Evolutionary conservation across 1,140 invertebrate species (phyloP), one percentile per base, ranked within the genome.

Genomic region (Nymphalis io): DNA sequence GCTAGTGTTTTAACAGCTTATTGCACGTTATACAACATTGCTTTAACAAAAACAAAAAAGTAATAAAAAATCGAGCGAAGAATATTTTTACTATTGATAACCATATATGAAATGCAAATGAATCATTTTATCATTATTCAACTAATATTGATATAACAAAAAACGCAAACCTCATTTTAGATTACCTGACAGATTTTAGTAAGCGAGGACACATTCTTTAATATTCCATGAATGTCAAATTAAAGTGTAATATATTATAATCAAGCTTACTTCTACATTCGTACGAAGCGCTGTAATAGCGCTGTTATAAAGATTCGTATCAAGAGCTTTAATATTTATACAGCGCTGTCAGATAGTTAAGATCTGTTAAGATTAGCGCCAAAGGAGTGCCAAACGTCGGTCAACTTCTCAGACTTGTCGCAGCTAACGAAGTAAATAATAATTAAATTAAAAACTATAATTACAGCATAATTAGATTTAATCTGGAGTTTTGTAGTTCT

Each of bases 341-440:
- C 63, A 71, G 69, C 69, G 59, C 40, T 61, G 63, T 65, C 61
- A 65, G 20, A 59, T 42, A 55, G 62, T 61, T 70, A 48, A 70
- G 69, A 66, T 71, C 39, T 61, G 55, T 65, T 64, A 51, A 66
- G 62, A 71, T 61, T 61, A 66, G 62, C 69, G 63, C 62, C 63
- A 66, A 63, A 64, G 69, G 69, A 71, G 69, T 66, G 69, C 62
- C 69, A 71, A 71, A 71, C 69, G 69, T 71, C 69, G 39, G 58
- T 66, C 69, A 66, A 66, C 51, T 70, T 66, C 46, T 71, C 59
- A 71, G 58, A 71, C 46, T 20, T 66, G 69, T 66, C 69, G 66
- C 69, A 71, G 63, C 63, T 71, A 65, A 15, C 53, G 42, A 39
- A 68, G 62, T 6, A 38, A 38, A 27, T 39, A 55, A 64, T 57